These are phyloP conservation scores for Monarcha castaneiventris DNA, from an alignment of 2,113 vertebrate species.

Conservation along the genomic window DNA sequence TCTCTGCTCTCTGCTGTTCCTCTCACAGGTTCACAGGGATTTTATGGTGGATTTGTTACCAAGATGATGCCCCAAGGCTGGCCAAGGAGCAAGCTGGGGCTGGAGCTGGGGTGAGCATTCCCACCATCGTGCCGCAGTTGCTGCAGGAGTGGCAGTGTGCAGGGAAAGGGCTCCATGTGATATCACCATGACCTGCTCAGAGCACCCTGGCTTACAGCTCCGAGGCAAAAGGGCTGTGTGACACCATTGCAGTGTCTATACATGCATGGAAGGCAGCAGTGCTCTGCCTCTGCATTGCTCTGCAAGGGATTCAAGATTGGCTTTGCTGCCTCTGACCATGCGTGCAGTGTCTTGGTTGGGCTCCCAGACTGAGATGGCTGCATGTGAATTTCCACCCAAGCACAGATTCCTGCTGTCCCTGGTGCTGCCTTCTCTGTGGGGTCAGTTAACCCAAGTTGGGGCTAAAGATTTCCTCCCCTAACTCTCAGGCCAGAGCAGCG, in stretches of 20 bases:
- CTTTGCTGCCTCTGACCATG: not conserved
- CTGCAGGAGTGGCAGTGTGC: fast-evolving
- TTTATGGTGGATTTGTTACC: not conserved
- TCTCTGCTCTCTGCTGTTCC: not conserved
- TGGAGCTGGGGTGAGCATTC: not conserved
- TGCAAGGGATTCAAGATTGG: not conserved
- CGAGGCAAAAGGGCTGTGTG: fast-evolving
- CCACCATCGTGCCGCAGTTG: fast-evolving
- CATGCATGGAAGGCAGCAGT: fast-evolving
- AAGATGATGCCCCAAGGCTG: not conserved
- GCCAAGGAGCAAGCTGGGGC: not conserved
- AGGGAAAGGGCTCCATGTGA: not conserved
- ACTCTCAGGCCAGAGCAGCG: not conserved
- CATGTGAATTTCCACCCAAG: not conserved
- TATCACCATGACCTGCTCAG: not conserved
- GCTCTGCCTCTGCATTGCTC: not conserved
- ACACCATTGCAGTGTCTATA: not conserved
- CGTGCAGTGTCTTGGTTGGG: not conserved
- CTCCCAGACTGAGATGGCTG: not conserved
- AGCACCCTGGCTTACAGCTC: fast-evolving
- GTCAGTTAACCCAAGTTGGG: not conserved
- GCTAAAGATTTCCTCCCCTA: not conserved
- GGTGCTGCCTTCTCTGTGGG: not conserved
- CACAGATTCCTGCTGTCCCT: not conserved
- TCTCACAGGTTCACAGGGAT: not conserved